phyloP scores from a whole-genome alignment of 2,888 invertebrate species.

The Hemicrepidius hirtus region DNA sequence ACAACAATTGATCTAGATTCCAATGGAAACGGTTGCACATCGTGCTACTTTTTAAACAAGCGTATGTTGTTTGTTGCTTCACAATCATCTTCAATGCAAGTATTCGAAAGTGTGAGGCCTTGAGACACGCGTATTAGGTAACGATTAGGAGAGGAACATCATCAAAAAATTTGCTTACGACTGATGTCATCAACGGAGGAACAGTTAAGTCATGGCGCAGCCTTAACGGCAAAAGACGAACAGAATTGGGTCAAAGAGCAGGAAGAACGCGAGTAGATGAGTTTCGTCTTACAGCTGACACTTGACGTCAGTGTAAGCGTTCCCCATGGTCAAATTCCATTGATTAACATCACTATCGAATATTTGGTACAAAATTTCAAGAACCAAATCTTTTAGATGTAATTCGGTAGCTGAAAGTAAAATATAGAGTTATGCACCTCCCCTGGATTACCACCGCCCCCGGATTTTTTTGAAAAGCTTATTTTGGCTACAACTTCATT shows the following conservation, averaged over 20 bases:
- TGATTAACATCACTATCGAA: neutral
- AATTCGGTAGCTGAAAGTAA: too few species aligned
- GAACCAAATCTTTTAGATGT: too few species aligned
- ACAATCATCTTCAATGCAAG: slow-evolving; percentile 39
- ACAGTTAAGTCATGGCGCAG: neutral
- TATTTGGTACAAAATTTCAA: neutral
- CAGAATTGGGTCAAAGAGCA: slow-evolving; percentile 43
- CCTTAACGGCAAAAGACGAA: slow-evolving; percentile 24
- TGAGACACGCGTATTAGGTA: slow-evolving; percentile 43
- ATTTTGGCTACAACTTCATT: too few species aligned
- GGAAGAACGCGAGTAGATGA: slow-evolving; percentile 16
- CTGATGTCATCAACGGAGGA: slow-evolving; percentile 35
- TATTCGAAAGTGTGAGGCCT: slow-evolving; percentile 46
- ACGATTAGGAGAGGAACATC: slow-evolving; percentile 6
- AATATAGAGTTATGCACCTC: too few species aligned
- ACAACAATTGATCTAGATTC: slow-evolving; percentile 37
- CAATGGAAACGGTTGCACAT: slow-evolving; percentile 41
- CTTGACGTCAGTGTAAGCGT: slow-evolving; percentile 36
- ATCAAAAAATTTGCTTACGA: slow-evolving; percentile 25
- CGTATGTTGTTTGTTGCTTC: slow-evolving; percentile 28
- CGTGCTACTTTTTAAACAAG: slow-evolving; percentile 44
- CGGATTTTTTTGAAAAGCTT: too few species aligned
- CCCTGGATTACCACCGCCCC: too few species aligned
- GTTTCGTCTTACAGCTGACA: slow-evolving; percentile 41
- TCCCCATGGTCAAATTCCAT: slow-evolving; percentile 41